Base-by-base conservation (phyloP, 2,888 invertebrate genomes). In the Noctua janthe region DNA sequence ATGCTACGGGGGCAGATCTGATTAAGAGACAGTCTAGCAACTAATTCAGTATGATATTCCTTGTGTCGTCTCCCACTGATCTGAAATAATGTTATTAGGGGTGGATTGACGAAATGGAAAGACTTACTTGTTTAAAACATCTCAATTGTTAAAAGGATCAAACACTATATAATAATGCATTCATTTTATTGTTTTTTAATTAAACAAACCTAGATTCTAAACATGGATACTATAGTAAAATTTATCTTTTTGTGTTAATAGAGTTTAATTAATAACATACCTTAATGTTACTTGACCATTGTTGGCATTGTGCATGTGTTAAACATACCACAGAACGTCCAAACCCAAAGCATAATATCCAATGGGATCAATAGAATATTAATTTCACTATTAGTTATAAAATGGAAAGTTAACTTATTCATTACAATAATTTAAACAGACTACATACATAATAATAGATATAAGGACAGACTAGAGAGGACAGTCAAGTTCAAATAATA, bases 131-230 rank as follows among this genome's bases (percentile, higher is more conserved):
- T 29, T 23, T 15, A 47, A 23, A 17, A 39, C 29, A 66, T 74
- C 17, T 15, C 29, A 72, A 49, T 23, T 49, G 17, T 23, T 47
- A 35, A 43, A 74, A 75, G 59, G 43, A 59, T 13, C 39, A 71
- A 74, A 78, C 71, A 71, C 70, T 83, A 70, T 83, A 70, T 39
- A 74, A 11, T 39, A 67, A 49, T 7, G 66, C 43, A 73, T 73
- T 66, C 0, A 43, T 62, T 80, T 47, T 35, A 70, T 43, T 54
- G 20, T 3, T 72, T 72, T 83, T 72, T 70, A 70, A 75, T 72
- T 54, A 54, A 81, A 80, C 73, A 66, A 80, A 81, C 39, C 70
- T 76, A 84, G 23, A 35, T 76, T 75, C 66, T 71, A 73, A 70
- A 81, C 80, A 80, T 66, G 29, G 74, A 11, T 70, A 62, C 54